These are phyloP conservation scores for Imbricaverruca yamaguchii DNA, from an alignment of 2,888 invertebrate genomes.

Conservation along the genomic window DNA sequence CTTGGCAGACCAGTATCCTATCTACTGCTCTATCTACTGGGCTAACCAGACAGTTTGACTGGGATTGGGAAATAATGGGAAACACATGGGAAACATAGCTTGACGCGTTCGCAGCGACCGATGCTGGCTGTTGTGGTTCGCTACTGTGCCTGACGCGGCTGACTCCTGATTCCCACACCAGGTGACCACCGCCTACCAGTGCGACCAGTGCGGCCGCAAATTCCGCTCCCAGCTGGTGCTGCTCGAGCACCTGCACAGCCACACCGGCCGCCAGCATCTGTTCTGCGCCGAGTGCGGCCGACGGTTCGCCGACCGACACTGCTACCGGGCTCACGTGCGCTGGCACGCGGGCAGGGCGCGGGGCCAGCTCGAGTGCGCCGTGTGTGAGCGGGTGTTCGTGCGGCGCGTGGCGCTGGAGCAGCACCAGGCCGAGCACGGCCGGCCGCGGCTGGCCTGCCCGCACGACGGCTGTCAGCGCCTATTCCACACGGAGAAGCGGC, in stretches of 20 bases:
- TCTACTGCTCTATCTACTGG: no score
- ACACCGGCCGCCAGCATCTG: slow-evolving; percentile 82
- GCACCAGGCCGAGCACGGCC: slow-evolving; percentile 30
- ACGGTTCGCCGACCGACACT: slow-evolving; percentile 62
- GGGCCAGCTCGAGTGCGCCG: slow-evolving; percentile 53
- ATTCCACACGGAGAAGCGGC: slow-evolving; percentile 66
- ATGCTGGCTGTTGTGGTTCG: no score
- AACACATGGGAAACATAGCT: no score
- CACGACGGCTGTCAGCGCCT: slow-evolving; percentile 89
- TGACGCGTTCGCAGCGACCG: no score
- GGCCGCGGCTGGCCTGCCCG: slow-evolving; percentile 55
- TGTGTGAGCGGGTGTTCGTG: slow-evolving; percentile 28
- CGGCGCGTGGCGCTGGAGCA: slow-evolving; percentile 27
- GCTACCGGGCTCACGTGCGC: slow-evolving; percentile 91
- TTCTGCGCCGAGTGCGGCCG: slow-evolving; percentile 71
- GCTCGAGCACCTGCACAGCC: slow-evolving; percentile 70
- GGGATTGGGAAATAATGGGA: no score
- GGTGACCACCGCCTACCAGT: slow-evolving; percentile 82
- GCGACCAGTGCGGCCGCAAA: slow-evolving; percentile 92
- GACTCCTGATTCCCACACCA: slow-evolving; percentile 94
- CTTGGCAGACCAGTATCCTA: no score
- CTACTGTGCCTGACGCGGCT: slow-evolving; percentile 41
- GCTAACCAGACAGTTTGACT: no score
- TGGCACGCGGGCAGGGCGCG: slow-evolving; percentile 88
- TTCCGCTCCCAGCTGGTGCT: slow-evolving; percentile 75